Evolutionary conservation across 2,888 invertebrate species (phyloP).

Genomic region (Volucella inflata): DNA sequence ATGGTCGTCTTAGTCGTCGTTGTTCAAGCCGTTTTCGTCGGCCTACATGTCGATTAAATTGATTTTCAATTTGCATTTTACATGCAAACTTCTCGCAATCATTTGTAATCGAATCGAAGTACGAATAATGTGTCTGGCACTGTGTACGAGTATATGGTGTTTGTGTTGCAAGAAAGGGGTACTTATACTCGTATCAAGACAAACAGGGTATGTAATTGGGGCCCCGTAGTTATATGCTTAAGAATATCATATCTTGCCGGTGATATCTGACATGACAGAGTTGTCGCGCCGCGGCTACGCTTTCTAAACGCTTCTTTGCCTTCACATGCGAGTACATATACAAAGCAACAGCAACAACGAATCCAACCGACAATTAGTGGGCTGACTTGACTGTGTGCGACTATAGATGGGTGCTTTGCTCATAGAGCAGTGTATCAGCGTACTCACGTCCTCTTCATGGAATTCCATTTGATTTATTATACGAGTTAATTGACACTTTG

Average conservation of each 20-base stretch:
- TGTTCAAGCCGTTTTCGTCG: conserved; percentile 56
- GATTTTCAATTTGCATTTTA: conserved; percentile 76
- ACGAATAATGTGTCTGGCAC: conserved; percentile 59
- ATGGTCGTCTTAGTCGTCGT: not conserved
- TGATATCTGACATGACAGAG: conserved; percentile 70
- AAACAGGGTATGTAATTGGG: conserved; percentile 59
- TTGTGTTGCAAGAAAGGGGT: not conserved
- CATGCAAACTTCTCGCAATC: conserved; percentile 75
- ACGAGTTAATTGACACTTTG: conserved; percentile 75
- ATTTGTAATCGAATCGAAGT: conserved; percentile 74
- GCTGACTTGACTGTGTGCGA: not conserved
- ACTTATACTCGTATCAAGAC: conserved; percentile 30
- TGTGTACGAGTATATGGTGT: conserved; percentile 26
- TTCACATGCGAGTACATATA: not conserved
- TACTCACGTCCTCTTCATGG: conserved; percentile 45
- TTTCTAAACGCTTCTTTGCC: conserved; percentile 47
- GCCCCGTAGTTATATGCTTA: conserved; percentile 66
- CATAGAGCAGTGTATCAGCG: conserved; percentile 30
- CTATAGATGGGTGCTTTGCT: conserved; percentile 14
- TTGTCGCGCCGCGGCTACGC: conserved; percentile 68
- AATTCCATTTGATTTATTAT: conserved; percentile 74
- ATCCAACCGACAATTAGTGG: conserved; percentile 9
- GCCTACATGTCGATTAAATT: conserved; percentile 75
- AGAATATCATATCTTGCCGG: conserved; percentile 71
- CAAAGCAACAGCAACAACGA: conserved; percentile 8